Conservation (phyloP, 2,888 invertebrate species). For the Druceiella hillmani region DNA sequence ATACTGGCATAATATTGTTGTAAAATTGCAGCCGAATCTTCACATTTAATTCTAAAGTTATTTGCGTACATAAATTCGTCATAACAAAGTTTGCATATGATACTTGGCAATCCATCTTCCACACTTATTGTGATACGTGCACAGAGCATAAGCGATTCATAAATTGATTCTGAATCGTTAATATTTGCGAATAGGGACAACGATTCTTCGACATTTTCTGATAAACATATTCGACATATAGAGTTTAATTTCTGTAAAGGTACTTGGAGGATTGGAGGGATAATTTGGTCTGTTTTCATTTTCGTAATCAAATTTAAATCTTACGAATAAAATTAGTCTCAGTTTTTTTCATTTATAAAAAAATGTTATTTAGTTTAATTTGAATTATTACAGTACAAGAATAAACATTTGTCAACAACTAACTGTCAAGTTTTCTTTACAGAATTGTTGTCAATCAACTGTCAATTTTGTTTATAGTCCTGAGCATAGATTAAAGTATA, state of each 20-base stretch:
- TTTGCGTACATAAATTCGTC: slow-evolving; percentile 32
- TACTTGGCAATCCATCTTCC: slow-evolving; percentile 31
- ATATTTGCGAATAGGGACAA: slow-evolving; percentile 6
- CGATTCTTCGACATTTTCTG: slow-evolving; percentile 5
- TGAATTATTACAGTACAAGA: no score
- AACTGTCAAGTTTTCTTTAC: no score
- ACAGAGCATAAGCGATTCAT: slow-evolving; percentile 33
- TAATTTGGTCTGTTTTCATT: no score
- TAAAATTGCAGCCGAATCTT: slow-evolving; percentile 33
- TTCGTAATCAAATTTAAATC: no score
- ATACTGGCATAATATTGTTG: slow-evolving; percentile 17
- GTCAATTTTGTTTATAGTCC: no score
- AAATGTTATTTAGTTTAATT: no score
- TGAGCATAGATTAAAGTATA: no score
- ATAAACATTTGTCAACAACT: no score
- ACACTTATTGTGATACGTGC: slow-evolving; percentile 32
- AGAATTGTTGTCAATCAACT: no score
- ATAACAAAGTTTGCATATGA: slow-evolving; percentile 34
- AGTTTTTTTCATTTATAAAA: no score
- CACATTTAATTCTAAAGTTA: slow-evolving; percentile 36
- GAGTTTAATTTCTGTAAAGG: slow-evolving; percentile 10
- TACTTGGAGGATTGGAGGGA: no score
- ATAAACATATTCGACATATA: slow-evolving; percentile 15
- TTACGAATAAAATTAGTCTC: no score
- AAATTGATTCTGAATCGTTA: background rate